A percentile compares a stretch with the other conserved stretches of the same genome.
Evolutionary conservation across 2,888 invertebrate genomes (phyloP).

Genomic region (Polyommatus iphigenia): DNA sequence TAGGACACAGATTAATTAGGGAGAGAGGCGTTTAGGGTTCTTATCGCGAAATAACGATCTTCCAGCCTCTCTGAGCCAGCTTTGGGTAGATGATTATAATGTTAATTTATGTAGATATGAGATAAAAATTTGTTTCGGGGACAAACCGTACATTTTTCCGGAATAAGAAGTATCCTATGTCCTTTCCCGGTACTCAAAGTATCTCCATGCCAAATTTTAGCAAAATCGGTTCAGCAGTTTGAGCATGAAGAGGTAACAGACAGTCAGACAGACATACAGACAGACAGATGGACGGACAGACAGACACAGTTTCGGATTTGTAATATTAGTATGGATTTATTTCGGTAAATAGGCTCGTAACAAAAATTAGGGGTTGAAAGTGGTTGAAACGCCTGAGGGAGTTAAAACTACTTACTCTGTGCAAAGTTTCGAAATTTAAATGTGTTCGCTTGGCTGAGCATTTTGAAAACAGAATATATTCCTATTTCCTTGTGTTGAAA

Average conservation of each 20-base stretch:
- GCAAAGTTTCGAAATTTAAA: neutral
- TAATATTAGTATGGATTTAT: neutral
- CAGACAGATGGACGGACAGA: too few species aligned
- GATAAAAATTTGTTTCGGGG: too few species aligned
- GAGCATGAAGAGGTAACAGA: too few species aligned
- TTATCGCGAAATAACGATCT: neutral
- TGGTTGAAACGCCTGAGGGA: neutral
- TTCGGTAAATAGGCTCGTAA: neutral
- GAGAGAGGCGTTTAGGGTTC: neutral
- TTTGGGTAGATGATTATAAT: neutral
- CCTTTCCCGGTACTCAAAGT: too few species aligned
- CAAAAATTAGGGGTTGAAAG: neutral
- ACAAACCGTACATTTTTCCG: too few species aligned
- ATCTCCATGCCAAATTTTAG: too few species aligned
- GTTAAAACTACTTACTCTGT: neutral
- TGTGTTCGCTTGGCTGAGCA: neutral
- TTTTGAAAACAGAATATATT: constrained; percentile 11
- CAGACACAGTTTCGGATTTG: too few species aligned
- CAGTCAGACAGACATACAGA: too few species aligned
- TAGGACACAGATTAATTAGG: constrained; percentile 11
- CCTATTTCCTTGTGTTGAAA: neutral
- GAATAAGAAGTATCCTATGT: too few species aligned
- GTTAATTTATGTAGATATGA: neutral
- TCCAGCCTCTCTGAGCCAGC: neutral
- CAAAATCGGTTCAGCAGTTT: too few species aligned